phyloP scores from a whole-genome alignment of 2,888 invertebrate species.

The Crocallis elinguaria region DNA sequence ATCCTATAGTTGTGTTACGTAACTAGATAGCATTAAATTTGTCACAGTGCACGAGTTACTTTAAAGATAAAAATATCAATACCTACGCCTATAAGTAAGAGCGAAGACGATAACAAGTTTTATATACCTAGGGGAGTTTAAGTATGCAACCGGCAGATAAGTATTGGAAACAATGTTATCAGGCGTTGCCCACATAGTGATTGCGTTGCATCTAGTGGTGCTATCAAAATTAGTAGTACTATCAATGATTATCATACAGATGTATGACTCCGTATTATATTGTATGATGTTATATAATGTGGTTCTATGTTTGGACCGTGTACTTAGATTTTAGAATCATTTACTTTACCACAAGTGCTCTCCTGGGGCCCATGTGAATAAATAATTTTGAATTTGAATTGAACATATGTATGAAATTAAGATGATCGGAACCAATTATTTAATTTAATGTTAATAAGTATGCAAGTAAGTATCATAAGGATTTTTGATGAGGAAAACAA shows the following conservation, averaged over 20 bases:
- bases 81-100: slow-evolving; percentile 51
- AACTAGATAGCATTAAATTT: slow-evolving; percentile 44
- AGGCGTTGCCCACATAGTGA: slow-evolving; percentile 39
- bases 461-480: too few relatives aligned
- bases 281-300: neutral
- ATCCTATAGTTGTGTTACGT: slow-evolving; percentile 38
- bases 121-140: slow-evolving; percentile 30
- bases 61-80: slow-evolving; percentile 56
- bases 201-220: neutral
- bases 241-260: neutral
- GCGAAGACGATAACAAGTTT: slow-evolving; percentile 43
- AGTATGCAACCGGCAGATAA: slow-evolving; percentile 11
- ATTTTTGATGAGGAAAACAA: too few relatives aligned
- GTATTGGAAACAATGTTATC: slow-evolving; percentile 50
- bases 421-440: too few relatives aligned
- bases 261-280: too few relatives aligned
- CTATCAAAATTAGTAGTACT: neutral
- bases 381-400: too few relatives aligned
- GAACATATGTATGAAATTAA: too few relatives aligned
- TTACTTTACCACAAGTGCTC: too few relatives aligned
- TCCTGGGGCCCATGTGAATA: too few relatives aligned
- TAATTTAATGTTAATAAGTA: too few relatives aligned
- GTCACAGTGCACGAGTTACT: slow-evolving; percentile 31
- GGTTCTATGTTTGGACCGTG: too few relatives aligned
- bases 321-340: too few relatives aligned